Conservation (phyloP, 2,113 vertebrate species). For the Syngnathus scovelli region DNA sequence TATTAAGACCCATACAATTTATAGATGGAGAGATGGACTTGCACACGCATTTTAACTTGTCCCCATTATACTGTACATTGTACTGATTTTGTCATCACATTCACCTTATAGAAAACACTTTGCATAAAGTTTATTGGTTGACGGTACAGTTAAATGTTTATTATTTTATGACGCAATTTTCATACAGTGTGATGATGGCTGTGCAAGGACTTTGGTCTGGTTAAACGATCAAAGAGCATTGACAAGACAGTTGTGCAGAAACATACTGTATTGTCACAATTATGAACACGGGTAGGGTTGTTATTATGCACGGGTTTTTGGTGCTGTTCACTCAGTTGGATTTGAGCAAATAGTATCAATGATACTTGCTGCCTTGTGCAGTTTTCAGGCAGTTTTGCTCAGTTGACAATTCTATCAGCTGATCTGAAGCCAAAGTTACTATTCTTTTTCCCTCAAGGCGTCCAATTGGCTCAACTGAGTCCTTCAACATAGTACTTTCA, state of each 20-base stretch:
- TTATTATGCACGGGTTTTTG: background rate
- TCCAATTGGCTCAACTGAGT: background rate
- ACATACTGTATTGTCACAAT: background rate
- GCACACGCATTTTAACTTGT: background rate
- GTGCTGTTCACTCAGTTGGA: background rate
- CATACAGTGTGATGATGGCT: background rate
- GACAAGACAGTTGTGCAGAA: background rate
- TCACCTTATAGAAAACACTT: background rate
- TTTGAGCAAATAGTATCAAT: background rate
- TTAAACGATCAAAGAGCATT: background rate
- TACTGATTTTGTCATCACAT: background rate
- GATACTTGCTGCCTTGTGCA: background rate
- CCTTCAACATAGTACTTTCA: background rate
- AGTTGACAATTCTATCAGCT: background rate
- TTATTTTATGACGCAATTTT: conserved; percentile 6
- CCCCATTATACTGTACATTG: too few species aligned
- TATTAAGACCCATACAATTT: background rate
- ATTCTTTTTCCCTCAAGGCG: background rate
- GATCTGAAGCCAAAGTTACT: background rate
- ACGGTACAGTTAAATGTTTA: background rate
- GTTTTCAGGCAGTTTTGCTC: background rate
- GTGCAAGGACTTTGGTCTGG: conserved; percentile 5
- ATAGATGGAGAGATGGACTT: background rate
- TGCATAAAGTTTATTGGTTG: background rate
- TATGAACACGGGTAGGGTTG: background rate